A percentile compares a stretch with the other conserved stretches of the same genome.
Evolutionary conservation across 2,113 vertebrate genomes (phyloP).

Genomic region (Pao palembangensis): DNA sequence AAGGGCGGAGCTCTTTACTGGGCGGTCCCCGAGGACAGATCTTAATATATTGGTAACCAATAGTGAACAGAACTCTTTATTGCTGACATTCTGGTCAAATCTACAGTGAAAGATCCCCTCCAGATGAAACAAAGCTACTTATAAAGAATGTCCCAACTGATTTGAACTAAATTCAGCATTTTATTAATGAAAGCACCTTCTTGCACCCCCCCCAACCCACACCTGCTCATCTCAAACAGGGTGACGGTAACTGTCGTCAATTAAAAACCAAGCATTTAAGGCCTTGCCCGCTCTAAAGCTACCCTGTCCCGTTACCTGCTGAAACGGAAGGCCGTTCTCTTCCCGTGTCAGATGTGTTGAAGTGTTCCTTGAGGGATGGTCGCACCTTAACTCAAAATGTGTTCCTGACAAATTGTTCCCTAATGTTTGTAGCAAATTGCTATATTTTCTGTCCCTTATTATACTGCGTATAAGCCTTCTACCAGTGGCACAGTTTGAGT

Average conservation of each 20-base stretch:
- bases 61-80: slow-evolving; percentile 78
- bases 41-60: slow-evolving; percentile 83
- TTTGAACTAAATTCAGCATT: slow-evolving; percentile 46
- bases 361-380: slow-evolving; percentile 70
- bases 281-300: slow-evolving; percentile 39
- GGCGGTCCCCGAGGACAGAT: slow-evolving; percentile 78
- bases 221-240: slow-evolving; percentile 30
- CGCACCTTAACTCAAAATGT: slow-evolving; percentile 69
- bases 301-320: slow-evolving; percentile 31
- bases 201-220: background rate
- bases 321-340: slow-evolving; percentile 30
- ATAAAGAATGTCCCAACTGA: slow-evolving; percentile 44
- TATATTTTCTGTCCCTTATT: slow-evolving; percentile 62
- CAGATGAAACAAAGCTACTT: slow-evolving; percentile 55
- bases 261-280: slow-evolving; percentile 48
- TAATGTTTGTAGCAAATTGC: slow-evolving; percentile 74
- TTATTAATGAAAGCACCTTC: slow-evolving; percentile 68
- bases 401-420: slow-evolving; percentile 14
- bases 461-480: slow-evolving; percentile 68
- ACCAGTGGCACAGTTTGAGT: slow-evolving; percentile 56
- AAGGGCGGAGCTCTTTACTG: slow-evolving; percentile 67
- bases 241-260: slow-evolving; percentile 39
- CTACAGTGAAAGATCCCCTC: slow-evolving; percentile 58
- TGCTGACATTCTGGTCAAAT: slow-evolving; percentile 74
- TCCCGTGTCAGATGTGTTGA: slow-evolving; percentile 70